Evolutionary conservation across 2,113 vertebrate species (phyloP), one percentile per base, ranked within the genome.

Genomic region (Mastomys coucha): DNA sequence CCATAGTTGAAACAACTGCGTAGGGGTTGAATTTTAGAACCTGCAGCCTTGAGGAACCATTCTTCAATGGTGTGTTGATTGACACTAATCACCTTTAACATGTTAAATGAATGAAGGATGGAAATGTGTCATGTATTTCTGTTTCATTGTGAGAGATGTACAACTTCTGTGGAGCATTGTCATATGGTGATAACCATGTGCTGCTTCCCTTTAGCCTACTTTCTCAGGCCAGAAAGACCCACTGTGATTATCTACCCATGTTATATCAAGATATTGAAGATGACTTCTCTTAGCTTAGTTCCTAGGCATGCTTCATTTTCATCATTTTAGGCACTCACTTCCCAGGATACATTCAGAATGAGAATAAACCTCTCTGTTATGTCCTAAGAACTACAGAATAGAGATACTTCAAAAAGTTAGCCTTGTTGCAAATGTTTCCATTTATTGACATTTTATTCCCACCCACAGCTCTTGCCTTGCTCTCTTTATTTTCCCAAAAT

Each of bases 31-130:
- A 28, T 49, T 36, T 33, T 6, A 73, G 36, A 93, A 36, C 5
- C 22, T 51, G 17, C 8, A 0, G 36, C n/a, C 11, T 31, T 58
- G 39, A 6, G 56, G 7, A 12, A 1, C 20, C 10, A 16, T 16
- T 31, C 22, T 56, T 33, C 28, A 53, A 17, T 53, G 12, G 51
- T 67, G 11, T 49, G 13, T 2, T 6, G 1, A 22, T 65, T 28
- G 63, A 31, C 17, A 12, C 8, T 49, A n/a, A 65, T 65, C 36
- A 73, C 12, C 45, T 73, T 56, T 90, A 17, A 26, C 5, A 7
- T 60, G 26, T 11, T 56, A 49, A 4, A 8, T 0, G 31, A 56
- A n/a, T n/a, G 19, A 53, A 2, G 60, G 63, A 63, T 33, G 51
- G 28, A 8, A 60, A 51, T 17, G 16, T 45, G 3, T 4, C 2